phyloP scores from a whole-genome alignment of 1,140 invertebrate species.

The Solen grandis region DNA sequence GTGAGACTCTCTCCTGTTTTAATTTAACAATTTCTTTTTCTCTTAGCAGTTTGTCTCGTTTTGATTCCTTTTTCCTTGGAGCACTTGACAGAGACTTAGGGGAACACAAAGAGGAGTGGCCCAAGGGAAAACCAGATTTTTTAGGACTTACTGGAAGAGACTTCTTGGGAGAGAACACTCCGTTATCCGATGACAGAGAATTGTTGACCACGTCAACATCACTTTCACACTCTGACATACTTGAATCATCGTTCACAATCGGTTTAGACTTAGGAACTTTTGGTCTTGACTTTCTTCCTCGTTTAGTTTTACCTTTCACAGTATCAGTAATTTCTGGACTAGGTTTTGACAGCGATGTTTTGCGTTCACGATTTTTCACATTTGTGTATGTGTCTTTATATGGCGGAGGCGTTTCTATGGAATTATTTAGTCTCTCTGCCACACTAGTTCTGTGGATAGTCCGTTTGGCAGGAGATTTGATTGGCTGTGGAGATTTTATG shows the following conservation, averaged over 20 bases:
- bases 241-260: background rate
- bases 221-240: constrained; percentile 11
- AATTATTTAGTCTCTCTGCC: background rate
- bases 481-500: constrained; percentile 32
- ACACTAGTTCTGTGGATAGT: constrained; percentile 1
- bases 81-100: constrained; percentile 15
- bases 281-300: background rate
- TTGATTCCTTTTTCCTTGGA: constrained; percentile 23
- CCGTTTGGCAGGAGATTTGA: constrained; percentile 17
- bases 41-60: constrained; percentile 34
- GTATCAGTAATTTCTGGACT: background rate
- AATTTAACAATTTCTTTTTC: constrained; percentile 39
- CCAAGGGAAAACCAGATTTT: constrained; percentile 5
- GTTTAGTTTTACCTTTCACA: background rate
- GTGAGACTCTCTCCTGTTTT: constrained; percentile 10
- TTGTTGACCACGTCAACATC: constrained; percentile 20
- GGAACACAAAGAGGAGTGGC: constrained; percentile 11
- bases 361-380: constrained; percentile 8
- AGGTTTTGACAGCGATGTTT: constrained; percentile 2
- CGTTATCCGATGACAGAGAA: background rate
- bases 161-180: background rate
- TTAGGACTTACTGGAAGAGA: constrained; percentile 22
- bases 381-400: background rate
- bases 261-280: background rate
- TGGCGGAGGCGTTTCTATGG: background rate